phyloP scores from a whole-genome alignment of 2,888 invertebrate genomes.

The Epicampocera succincta region DNA sequence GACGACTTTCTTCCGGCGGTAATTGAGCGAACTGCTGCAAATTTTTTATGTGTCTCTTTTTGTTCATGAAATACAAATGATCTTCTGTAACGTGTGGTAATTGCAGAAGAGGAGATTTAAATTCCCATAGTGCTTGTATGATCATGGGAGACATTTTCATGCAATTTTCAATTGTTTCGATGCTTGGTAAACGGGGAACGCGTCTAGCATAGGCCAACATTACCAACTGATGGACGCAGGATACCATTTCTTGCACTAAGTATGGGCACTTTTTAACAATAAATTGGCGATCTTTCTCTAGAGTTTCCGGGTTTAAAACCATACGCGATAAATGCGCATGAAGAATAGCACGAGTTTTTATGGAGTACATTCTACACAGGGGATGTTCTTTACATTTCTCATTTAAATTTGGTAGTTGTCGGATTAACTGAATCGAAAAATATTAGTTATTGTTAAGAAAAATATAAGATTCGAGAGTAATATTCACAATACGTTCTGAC shows the following conservation, averaged over 20 bases:
- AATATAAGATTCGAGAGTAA: too few species aligned
- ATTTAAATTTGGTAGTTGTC: slow-evolving; percentile 93
- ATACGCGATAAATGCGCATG: slow-evolving; percentile 97
- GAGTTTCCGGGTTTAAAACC: slow-evolving; percentile 87
- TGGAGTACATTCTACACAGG: slow-evolving; percentile 94
- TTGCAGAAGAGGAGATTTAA: slow-evolving; percentile 95
- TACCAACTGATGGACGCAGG: slow-evolving; percentile 96
- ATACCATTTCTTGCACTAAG: slow-evolving; percentile 98
- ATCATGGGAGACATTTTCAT: slow-evolving; percentile 99
- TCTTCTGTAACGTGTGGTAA: slow-evolving; percentile 96
- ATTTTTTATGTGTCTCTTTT: slow-evolving; percentile 93
- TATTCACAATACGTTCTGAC: too few species aligned
- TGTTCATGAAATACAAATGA: slow-evolving; percentile 91
- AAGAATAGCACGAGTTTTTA: slow-evolving; percentile 95
- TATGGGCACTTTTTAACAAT: slow-evolving; percentile 95
- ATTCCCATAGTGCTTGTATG: slow-evolving; percentile 98
- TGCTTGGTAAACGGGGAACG: slow-evolving; percentile 91
- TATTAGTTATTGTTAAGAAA: neutral
- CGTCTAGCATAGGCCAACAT: slow-evolving; percentile 94
- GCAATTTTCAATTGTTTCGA: slow-evolving; percentile 98
- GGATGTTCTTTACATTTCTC: slow-evolving; percentile 99
- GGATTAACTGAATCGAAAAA: slow-evolving; percentile 86
- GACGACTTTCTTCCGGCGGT: slow-evolving; percentile 93
- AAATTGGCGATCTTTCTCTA: slow-evolving; percentile 92
- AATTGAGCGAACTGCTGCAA: slow-evolving; percentile 95